Conservation (phyloP, 2,888 invertebrate species). For the Athalia rosae region DNA sequence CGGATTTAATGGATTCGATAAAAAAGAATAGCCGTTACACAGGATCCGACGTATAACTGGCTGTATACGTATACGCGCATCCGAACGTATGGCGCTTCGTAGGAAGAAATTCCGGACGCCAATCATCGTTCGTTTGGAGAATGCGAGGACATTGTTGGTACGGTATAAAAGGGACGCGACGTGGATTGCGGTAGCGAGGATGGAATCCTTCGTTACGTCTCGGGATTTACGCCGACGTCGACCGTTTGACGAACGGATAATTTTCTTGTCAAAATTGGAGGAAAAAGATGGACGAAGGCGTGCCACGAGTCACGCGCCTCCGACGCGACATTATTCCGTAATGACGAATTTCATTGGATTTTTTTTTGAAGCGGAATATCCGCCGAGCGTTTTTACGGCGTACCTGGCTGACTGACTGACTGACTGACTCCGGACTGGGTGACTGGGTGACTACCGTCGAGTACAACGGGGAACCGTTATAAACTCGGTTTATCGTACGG, state of each 20-base stretch:
- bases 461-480: conserved; percentile 19
- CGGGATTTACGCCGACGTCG: background rate
- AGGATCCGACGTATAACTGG: background rate
- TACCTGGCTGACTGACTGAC: conserved; percentile 32
- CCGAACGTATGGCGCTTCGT: conserved; percentile 18
- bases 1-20: background rate
- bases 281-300: too few species aligned
- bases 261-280: too few species aligned
- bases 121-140: conserved; percentile 37
- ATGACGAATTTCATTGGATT: too few species aligned
- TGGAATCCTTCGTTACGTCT: conserved; percentile 26
- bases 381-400: background rate
- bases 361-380: too few species aligned
- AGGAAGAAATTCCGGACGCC: conserved; percentile 39
- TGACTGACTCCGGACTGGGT: conserved; percentile 12
- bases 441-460: background rate
- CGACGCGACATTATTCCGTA: too few species aligned
- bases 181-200: background rate
- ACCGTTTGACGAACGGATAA: too few species aligned
- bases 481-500: conserved; percentile 13
- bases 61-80: background rate
- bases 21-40: background rate
- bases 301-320: too few species aligned
- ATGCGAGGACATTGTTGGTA: background rate
- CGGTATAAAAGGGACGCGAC: background rate